Conservation (phyloP, 2,113 vertebrate species). For the Taurulus bubalis region DNA sequence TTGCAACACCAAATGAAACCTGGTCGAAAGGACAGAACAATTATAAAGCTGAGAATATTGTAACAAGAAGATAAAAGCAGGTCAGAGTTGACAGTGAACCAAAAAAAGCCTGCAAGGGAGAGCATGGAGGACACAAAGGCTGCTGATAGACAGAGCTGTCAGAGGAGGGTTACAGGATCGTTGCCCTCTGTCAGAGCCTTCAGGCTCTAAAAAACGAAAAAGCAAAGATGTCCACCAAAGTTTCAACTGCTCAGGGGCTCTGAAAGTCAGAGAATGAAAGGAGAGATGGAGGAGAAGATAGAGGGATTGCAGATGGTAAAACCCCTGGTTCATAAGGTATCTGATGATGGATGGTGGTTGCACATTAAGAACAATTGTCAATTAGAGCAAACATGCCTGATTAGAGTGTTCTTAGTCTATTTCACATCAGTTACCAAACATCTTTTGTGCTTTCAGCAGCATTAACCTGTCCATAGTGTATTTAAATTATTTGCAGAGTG, state of each 20-base stretch:
- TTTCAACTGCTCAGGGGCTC: slow-evolving; percentile 42
- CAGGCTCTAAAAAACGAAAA: slow-evolving; percentile 36
- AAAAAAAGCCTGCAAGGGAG: not conserved
- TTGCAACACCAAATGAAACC: not conserved
- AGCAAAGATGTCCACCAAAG: slow-evolving; percentile 32
- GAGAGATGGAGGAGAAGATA: slow-evolving; percentile 23
- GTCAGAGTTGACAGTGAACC: slow-evolving; percentile 1
- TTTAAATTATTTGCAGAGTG: not conserved
- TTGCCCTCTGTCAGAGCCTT: slow-evolving; percentile 52
- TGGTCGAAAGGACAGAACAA: not conserved
- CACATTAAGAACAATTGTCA: not conserved
- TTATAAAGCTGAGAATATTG: slow-evolving; percentile 5
- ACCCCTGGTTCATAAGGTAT: not conserved
- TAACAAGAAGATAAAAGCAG: slow-evolving; percentile 1
- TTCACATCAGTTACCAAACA: not conserved
- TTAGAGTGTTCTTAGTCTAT: not conserved
- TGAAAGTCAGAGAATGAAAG: slow-evolving; percentile 15
- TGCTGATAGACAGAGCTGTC: slow-evolving; percentile 34
- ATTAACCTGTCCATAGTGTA: not conserved
- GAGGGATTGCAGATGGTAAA: slow-evolving; percentile 37
- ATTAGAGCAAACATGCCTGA: not conserved
- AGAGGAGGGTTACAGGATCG: slow-evolving; percentile 36
- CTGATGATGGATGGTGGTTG: not conserved
- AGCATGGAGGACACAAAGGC: not conserved
- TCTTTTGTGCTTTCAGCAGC: not conserved